These are phyloP conservation scores for Drosophila basisetae DNA, from an alignment of 2,888 invertebrate species.

Conservation along the genomic window DNA sequence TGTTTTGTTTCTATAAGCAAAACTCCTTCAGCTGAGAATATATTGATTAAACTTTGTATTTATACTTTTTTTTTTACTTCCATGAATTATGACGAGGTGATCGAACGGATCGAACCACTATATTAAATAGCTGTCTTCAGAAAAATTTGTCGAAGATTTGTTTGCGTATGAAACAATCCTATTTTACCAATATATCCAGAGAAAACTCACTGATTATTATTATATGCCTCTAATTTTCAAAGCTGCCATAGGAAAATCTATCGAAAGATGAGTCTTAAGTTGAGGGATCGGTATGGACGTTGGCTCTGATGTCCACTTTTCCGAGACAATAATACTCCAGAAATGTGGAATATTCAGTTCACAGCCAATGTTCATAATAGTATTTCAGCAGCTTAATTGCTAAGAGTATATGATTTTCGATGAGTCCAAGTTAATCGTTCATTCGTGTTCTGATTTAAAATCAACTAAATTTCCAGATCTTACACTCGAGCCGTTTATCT, in stretches of 20 bases:
- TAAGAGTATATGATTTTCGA: neutral
- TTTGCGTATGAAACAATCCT: too few relatives aligned
- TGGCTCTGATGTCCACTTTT: too few relatives aligned
- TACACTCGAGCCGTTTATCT: neutral
- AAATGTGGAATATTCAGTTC: too few relatives aligned
- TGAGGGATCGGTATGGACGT: neutral
- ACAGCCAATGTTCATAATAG: too few relatives aligned
- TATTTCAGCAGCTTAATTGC: neutral
- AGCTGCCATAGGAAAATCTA: neutral
- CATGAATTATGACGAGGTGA: rapidly evolving
- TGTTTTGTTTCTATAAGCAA: neutral
- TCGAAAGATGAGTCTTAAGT: neutral
- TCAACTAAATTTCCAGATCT: neutral
- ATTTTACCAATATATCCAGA: neutral
- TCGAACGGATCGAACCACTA: neutral
- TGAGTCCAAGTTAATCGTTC: neutral
- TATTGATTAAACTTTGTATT: neutral
- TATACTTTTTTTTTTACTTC: neutral
- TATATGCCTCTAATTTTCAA: neutral
- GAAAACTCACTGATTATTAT: neutral
- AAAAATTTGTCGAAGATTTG: neutral
- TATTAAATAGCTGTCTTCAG: neutral
- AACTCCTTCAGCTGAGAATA: neutral
- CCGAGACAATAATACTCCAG: too few relatives aligned
- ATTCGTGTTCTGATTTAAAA: neutral